These are phyloP conservation scores for Pogonocichla stellata DNA, from an alignment of 2,113 vertebrate species.

Conservation along the genomic window DNA sequence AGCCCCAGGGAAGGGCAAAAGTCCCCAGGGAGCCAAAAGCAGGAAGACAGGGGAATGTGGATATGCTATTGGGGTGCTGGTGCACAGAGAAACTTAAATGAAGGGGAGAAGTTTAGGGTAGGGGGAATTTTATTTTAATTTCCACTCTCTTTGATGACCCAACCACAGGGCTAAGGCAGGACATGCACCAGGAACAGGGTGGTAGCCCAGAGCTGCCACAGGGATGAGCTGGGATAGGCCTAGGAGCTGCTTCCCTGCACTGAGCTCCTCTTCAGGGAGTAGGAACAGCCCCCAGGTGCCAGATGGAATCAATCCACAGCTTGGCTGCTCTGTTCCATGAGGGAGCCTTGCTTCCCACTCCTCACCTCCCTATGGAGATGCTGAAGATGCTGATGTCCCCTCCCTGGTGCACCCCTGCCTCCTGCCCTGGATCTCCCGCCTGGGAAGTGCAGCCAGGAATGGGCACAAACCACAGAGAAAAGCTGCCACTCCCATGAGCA, in stretches of 20 bases:
- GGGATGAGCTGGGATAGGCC: not conserved
- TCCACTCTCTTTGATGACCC: rapidly evolving
- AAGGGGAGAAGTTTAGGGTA: not conserved
- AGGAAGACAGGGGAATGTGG: not conserved
- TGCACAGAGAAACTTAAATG: not conserved
- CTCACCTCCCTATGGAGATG: not conserved
- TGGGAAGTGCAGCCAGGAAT: not conserved
- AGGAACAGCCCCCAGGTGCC: not conserved
- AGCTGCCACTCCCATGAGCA: rapidly evolving
- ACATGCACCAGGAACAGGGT: not conserved
- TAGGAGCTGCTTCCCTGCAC: not conserved
- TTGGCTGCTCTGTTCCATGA: not conserved
- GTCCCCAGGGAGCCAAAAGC: not conserved
- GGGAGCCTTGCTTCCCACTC: not conserved
- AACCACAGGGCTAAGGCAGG: rapidly evolving
- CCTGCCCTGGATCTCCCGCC: not conserved
- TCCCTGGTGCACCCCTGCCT: not conserved
- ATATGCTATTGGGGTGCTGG: not conserved
- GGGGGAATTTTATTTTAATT: not conserved
- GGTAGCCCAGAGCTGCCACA: rapidly evolving
- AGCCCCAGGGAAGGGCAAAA: not conserved
- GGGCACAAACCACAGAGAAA: not conserved
- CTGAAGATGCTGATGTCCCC: not conserved
- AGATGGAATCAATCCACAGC: not conserved
- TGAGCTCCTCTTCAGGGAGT: not conserved